Base-by-base conservation (phyloP, 1,140 invertebrate genomes). In the Coenobita brevimanus region DNA sequence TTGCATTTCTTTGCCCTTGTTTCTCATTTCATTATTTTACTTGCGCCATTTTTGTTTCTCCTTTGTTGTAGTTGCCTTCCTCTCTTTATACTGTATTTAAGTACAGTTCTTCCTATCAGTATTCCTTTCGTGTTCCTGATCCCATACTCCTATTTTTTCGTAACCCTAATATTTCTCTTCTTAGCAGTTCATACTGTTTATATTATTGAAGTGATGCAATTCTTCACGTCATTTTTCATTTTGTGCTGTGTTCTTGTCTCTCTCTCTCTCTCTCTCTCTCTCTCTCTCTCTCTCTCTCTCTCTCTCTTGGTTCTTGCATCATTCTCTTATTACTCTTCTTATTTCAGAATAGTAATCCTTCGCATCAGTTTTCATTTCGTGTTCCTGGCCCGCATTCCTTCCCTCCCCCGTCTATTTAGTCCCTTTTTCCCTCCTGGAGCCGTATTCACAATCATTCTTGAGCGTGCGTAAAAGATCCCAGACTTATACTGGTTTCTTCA, bases 221-320 rank as follows among this genome's bases (percentile, higher is more conserved):
- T n/a, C n/a, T n/a, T n/a, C n/a, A n/a, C n/a, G n/a, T n/a, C n/a
- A n/a, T n/a, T n/a, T n/a, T n/a, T n/a, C n/a, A n/a, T n/a, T n/a
- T n/a, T n/a, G n/a, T n/a, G n/a, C n/a, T n/a, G n/a, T n/a, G n/a
- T n/a, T n/a, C n/a, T n/a, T 38, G 33, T 36, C 15, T 78, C 75
- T 43, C 38, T 79, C 75, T 79, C 75, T 79, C 75, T 79, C 75
- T 79, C 75, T 79, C 75, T 79, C 76, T 79, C 76, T 79, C 76
- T 79, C 76, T 79, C 76, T 79, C 76, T 79, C 76, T 79, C 76
- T 79, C 76, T 79, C 76, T 79, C 76, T 79, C 76, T 79, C 76
- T 30, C 69, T 73, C 69, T 30, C 69, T 33, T 6, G 27, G 73
- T 41, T 43, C 24, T 1, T 41, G 13, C 17, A 41, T 33, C 17